Conservation (phyloP, 1,140 invertebrate species). For the Lepidurus couesii region DNA sequence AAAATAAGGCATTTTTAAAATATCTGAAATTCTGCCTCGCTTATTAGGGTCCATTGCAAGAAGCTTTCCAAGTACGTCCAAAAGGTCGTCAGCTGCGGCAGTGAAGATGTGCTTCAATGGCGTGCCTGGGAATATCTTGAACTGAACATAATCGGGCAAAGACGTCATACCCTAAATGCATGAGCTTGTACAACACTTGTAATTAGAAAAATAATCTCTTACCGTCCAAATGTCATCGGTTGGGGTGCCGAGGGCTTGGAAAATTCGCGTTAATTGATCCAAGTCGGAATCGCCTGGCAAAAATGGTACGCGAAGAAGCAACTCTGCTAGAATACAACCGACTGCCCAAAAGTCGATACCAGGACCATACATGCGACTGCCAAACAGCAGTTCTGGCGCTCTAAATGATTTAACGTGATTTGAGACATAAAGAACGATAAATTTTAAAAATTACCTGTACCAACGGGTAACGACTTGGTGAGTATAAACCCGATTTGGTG, state of each 20-base stretch:
- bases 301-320: conserved; percentile 85
- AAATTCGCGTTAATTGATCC: conserved; percentile 92
- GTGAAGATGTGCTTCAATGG: conserved; percentile 89
- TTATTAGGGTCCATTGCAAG: conserved; percentile 78
- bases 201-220: conserved; percentile 35
- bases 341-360: conserved; percentile 99
- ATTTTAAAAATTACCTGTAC: conserved; percentile 60
- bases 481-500: conserved; percentile 91
- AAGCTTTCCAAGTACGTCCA: conserved; percentile 72
- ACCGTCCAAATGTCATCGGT: conserved; percentile 86
- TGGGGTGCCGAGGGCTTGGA: conserved; percentile 86
- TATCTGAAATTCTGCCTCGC: conserved; percentile 72
- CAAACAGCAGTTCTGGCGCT: conserved; percentile 91
- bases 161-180: conserved; percentile 61
- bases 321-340: conserved; percentile 94
- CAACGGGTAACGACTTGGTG: conserved; percentile 97
- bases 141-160: conserved; percentile 87
- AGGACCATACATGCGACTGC: conserved; percentile 86
- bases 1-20: conserved; percentile 76
- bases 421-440: neutral
- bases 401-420: conserved; percentile 46
- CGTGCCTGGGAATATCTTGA: conserved; percentile 77
- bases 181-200: conserved; percentile 40
- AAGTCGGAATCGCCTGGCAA: conserved; percentile 94
- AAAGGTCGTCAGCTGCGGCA: conserved; percentile 87